Base-by-base conservation (phyloP, 2,113 vertebrate species). In the Burhinus bistriatus region DNA sequence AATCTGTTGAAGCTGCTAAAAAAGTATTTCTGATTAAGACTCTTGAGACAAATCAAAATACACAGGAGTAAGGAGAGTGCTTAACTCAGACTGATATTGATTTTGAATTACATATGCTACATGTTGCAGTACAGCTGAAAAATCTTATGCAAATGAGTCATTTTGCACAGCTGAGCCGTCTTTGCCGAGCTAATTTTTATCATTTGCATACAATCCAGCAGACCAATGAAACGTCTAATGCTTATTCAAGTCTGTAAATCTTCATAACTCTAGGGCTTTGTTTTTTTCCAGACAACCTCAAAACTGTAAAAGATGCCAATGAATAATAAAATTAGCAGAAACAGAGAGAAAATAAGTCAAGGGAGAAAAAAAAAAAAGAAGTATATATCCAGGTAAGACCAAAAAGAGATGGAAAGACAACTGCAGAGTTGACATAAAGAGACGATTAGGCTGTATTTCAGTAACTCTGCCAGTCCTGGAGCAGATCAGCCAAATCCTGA, bases 401-500 rank as follows among this genome's bases (percentile, higher is more conserved):
- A 83, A 77, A 90, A 80, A 79, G 59, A 71, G 22, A 42, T 40
- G 22, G 44, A 85, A 89, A 86, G 62, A 30, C 54, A 80, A 44
- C 13, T 9, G 12, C 20, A 66, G 40, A 85, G 32, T 15, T 87
- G 25, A 72, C 34, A 52, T 61, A 85, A 94, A 72, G 6, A 85
- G 44, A 75, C 51, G n/a, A 87, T 59, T 70, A 55, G 54, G 49
- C 54, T 54, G 42, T 44, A 47, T 45, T 95, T 81, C 89, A 61
- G 40, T 75, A 93, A 91, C 62, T 90, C 65, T 65, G 51, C 49
- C 49, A 73, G 42, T 47, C 38, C 20, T 3, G 34, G 44, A 84
- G 26, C 52, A 20, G 4, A n/a, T 64, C 83, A 95, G 91, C 69
- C 87, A 97, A 96, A 84, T 87, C 32, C 73, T 89, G 81, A 95